Evolutionary conservation across 1,140 invertebrate species (phyloP), one percentile per base, ranked within the genome.

Genomic region (Papilio machaon): DNA sequence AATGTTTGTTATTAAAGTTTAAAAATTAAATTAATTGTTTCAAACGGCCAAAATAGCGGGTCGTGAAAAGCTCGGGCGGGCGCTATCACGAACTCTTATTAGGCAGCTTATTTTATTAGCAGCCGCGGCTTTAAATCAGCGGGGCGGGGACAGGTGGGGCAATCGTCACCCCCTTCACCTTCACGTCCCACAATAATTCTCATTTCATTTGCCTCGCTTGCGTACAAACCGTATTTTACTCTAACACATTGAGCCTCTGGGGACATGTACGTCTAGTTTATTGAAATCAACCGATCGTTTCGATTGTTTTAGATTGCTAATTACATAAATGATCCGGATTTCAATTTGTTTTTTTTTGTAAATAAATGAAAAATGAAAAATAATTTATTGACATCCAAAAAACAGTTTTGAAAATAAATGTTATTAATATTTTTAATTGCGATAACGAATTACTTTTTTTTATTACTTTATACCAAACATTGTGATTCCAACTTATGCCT

Each of bases 21-120:
- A 70, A 70, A 30, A 70, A 70, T 70, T 13, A 70, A 70, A 70
- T 70, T 70, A 70, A 70, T 70, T 64, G 60, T 64, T 64, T 70
- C 64, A 70, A 70, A 70, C 30, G 30, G 13, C 30, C 6, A 70
- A 70, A 70, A 70, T 70, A 70, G 64, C 64, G 64, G 30, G 64
- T 70, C 64, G 30, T 70, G 64, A 70, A 70, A 70, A 70, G 23
- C 64, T 73, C 80, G 23, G 11, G 23, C 70, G 76, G 67, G 79
- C 79, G 82, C 80, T 83, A 85, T 84, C 82, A 80, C 80, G 82
- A 85, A 84, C 82, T 85, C 85, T 90, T 88, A 89, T 89, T 90
- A 89, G 86, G 84, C 83, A 87, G 86, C 85, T 88, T 89, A 90
- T 88, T 90, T 89, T 89, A 90, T 89, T 89, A 90, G 82, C 83